Evolutionary conservation across 53 echinoderm and acorn worm genomes (phyloP).

Genomic region (Glandiceps talaboti): DNA sequence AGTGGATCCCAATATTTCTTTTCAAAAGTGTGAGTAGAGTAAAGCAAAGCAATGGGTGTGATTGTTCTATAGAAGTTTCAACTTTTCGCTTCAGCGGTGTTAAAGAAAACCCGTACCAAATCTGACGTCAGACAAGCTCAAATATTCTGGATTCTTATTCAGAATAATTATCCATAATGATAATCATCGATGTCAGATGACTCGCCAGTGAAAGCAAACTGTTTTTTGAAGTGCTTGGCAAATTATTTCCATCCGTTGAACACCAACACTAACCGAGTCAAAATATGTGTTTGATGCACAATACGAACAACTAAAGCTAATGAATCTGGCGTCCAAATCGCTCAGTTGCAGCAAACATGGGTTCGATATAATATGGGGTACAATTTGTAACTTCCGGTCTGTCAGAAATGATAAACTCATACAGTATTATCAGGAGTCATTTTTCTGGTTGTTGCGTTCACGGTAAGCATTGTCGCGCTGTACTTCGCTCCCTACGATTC

Average conservation of each 20-base stretch:
- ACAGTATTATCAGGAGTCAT: neutral
- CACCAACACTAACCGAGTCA: neutral
- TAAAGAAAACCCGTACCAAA: neutral
- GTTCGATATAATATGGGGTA: neutral
- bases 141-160: neutral
- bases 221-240: neutral
- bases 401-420: neutral
- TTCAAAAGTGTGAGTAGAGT: too few relatives aligned
- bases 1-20: too few relatives aligned
- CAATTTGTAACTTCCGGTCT: neutral
- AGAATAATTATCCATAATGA: neutral
- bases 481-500: too few relatives aligned
- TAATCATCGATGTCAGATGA: neutral
- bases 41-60: too few relatives aligned
- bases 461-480: too few relatives aligned
- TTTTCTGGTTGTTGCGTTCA: neutral
- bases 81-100: neutral
- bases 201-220: too few relatives aligned
- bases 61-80: too few relatives aligned
- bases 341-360: neutral
- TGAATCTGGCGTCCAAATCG: neutral
- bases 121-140: neutral
- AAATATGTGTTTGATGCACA: neutral
- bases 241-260: neutral
- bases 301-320: neutral